These are phyloP conservation scores for Papilio glaucus DNA, from an alignment of 1,140 invertebrate species.

Conservation along the genomic window DNA sequence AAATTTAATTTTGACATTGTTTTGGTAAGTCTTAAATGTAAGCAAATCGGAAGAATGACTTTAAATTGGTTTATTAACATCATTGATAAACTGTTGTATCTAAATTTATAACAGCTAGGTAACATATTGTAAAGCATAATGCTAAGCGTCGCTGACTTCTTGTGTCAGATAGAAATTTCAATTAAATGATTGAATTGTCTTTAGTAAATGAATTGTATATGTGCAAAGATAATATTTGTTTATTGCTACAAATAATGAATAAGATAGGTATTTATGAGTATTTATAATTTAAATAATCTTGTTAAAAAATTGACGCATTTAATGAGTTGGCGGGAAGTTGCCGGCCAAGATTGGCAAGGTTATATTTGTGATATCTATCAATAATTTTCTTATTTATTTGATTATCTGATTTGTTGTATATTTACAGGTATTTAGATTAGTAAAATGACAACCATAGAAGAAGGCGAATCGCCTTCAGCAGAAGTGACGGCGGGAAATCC, in stretches of 20 bases:
- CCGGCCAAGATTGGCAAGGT: constrained; percentile 54
- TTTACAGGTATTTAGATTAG: constrained; percentile 29
- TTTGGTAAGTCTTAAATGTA: constrained; percentile 54
- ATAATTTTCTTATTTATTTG: background rate
- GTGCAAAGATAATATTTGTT: background rate
- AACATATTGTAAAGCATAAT: constrained; percentile 25
- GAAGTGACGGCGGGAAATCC: constrained; percentile 83
- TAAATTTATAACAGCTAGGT: constrained; percentile 16
- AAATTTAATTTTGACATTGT: constrained; percentile 66
- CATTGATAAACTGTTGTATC: constrained; percentile 1
- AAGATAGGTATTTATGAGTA: background rate
- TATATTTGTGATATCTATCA: constrained; percentile 46
- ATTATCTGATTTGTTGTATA: background rate
- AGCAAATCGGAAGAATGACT: constrained; percentile 21
- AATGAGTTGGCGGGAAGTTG: constrained; percentile 51
- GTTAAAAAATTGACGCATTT: constrained; percentile 1
- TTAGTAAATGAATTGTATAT: background rate
- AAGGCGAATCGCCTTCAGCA: constrained; percentile 62
- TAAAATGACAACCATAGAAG: constrained; percentile 73
- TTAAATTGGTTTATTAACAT: background rate
- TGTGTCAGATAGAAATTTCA: constrained; percentile 33
- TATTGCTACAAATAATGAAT: background rate
- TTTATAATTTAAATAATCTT: background rate
- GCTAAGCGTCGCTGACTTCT: constrained; percentile 31
- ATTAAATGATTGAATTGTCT: constrained; percentile 15